Percentiles rank a stretch among this genome's conserved stretches.
Conservation (phyloP, 2,113 vertebrate genomes). For the Psammodynastes pulverulentus region DNA sequence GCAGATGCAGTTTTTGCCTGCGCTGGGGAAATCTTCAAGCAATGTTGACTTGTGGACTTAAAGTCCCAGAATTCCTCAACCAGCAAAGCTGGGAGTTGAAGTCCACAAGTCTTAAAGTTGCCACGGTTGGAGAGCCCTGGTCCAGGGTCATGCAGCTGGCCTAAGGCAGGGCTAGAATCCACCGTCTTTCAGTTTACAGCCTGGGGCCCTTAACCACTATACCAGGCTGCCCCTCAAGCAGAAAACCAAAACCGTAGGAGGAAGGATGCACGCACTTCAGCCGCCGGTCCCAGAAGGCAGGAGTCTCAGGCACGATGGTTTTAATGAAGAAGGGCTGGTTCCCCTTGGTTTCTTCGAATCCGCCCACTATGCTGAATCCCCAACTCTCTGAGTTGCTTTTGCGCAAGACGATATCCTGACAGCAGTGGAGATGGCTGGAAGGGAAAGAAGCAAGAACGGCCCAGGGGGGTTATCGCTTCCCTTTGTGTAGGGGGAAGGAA, state of each 20-base stretch:
- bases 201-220: rapidly evolving
- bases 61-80: no score
- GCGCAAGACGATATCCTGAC: constrained; percentile 82
- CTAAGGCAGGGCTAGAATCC: neutral
- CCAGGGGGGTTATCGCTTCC: neutral
- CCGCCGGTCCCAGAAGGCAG: constrained; percentile 83
- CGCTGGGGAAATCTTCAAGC: neutral
- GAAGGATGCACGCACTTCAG: constrained; percentile 77
- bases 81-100: no score
- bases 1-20: neutral
- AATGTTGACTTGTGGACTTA: no score
- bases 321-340: constrained; percentile 95
- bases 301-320: constrained; percentile 90
- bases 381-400: constrained; percentile 89
- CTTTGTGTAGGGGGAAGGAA: neutral
- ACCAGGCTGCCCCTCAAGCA: rapidly evolving
- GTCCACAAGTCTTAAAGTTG: no score
- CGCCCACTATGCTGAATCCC: constrained; percentile 95
- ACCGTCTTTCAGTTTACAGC: neutral
- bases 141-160: neutral
- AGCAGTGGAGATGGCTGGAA: constrained; percentile 85
- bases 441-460: constrained; percentile 1
- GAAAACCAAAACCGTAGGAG: neutral
- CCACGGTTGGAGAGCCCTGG: no score
- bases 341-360: constrained; percentile 86